Evolutionary conservation across 2,113 vertebrate species (phyloP).

Genomic region (Stomatorhinus ivindoensis): DNA sequence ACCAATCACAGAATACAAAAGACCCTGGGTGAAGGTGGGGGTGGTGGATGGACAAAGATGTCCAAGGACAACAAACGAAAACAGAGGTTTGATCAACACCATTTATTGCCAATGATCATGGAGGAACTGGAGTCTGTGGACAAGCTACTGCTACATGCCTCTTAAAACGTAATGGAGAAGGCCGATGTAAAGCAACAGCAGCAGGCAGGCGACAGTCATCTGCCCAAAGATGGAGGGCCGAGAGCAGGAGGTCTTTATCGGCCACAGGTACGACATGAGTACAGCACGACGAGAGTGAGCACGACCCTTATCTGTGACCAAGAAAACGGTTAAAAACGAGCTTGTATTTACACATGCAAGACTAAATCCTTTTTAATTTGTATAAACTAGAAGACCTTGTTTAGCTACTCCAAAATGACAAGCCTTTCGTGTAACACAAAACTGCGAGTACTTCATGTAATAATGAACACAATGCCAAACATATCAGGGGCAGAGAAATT

Average conservation of each 20-base stretch:
- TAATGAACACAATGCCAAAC: background rate
- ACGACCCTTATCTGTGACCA: background rate
- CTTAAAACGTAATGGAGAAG: background rate
- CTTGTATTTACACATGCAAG: background rate
- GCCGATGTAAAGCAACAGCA: background rate
- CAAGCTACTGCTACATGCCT: background rate
- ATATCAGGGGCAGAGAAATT: background rate
- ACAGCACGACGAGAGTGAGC: background rate
- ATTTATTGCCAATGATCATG: background rate
- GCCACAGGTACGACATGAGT: background rate
- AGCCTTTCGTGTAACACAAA: background rate
- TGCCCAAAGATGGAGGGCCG: background rate
- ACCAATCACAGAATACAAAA: background rate
- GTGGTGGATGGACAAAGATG: background rate
- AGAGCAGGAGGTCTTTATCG: background rate
- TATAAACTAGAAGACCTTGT: background rate
- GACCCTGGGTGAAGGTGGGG: background rate
- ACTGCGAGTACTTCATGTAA: background rate
- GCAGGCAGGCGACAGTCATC: background rate
- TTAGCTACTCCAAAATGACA: background rate
- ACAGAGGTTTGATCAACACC: background rate
- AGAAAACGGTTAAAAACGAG: background rate
- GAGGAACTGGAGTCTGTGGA: background rate
- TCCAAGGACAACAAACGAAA: background rate
- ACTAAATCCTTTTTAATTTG: background rate